Percentiles rank a stretch among this genome's conserved stretches.
phyloP scores from a whole-genome alignment of 92 coral and sea anemone species.

The Umimayanthus chanpuru region DNA sequence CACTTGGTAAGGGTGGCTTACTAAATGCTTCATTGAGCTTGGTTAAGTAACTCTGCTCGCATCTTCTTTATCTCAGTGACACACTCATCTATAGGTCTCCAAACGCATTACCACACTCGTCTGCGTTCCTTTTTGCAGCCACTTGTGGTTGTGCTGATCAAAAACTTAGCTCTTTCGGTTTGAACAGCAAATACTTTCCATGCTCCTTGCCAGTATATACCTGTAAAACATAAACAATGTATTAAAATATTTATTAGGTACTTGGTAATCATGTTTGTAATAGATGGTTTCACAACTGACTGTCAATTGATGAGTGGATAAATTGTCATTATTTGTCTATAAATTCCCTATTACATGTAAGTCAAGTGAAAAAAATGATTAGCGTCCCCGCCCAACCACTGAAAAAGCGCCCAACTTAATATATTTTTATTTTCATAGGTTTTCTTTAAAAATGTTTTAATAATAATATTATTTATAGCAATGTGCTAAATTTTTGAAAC shows the following conservation, averaged over 20 bases:
- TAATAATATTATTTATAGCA: too few relatives aligned
- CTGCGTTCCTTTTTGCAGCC: not conserved
- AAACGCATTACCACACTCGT: not conserved
- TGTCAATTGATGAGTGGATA: too few relatives aligned
- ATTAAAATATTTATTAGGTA: not conserved
- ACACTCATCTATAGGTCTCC: not conserved
- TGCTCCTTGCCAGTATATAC: constrained; percentile 3
- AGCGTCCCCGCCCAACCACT: too few relatives aligned
- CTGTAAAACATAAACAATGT: not conserved
- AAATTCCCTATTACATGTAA: too few relatives aligned
- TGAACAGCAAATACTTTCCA: not conserved
- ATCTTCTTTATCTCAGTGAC: not conserved
- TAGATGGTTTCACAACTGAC: too few relatives aligned
- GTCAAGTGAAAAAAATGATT: too few relatives aligned
- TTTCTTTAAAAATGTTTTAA: too few relatives aligned
- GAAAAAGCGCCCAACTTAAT: too few relatives aligned
- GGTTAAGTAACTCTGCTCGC: not conserved
- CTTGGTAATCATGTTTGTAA: not conserved
- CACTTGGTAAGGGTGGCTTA: not conserved
- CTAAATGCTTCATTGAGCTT: not conserved
- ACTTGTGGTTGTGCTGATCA: not conserved
- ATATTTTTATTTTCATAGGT: too few relatives aligned
- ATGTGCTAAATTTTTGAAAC: too few relatives aligned
- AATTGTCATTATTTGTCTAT: too few relatives aligned
- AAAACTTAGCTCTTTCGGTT: not conserved